These are phyloP conservation scores for Machaerirhynchus nigripectus DNA, from an alignment of 2,113 vertebrate genomes.

Conservation along the genomic window DNA sequence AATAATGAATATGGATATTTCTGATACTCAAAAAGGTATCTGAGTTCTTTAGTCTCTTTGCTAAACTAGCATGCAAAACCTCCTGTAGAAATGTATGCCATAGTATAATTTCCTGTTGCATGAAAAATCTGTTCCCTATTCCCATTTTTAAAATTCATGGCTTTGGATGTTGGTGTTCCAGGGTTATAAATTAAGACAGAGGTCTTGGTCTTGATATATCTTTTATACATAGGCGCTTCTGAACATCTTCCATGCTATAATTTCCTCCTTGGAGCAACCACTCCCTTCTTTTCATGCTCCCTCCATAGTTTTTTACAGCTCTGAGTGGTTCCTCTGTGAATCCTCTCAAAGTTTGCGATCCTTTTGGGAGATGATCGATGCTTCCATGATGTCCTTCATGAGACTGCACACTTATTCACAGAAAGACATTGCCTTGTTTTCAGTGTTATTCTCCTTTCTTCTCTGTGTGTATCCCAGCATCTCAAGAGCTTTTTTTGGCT, in stretches of 20 bases:
- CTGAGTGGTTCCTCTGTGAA: neutral
- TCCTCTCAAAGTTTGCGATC: neutral
- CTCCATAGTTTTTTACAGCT: neutral
- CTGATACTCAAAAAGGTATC: neutral
- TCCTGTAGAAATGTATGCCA: neutral
- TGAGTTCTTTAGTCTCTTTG: neutral
- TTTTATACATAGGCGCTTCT: neutral
- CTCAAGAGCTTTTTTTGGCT: neutral
- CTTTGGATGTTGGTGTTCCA: neutral
- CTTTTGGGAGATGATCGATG: neutral
- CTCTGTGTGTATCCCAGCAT: neutral
- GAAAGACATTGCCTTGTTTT: neutral
- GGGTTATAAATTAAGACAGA: neutral
- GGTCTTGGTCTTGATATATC: neutral
- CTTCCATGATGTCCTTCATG: fast-evolving
- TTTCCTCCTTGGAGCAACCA: neutral
- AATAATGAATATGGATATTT: neutral
- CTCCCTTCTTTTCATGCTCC: neutral
- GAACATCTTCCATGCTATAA: neutral
- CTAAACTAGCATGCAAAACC: neutral
- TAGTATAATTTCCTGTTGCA: neutral
- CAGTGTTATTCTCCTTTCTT: neutral
- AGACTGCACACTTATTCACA: neutral
- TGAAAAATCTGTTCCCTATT: neutral
- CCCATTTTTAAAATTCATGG: neutral